Evolutionary conservation across 1,140 invertebrate genomes (phyloP).

Genomic region (Bradysia coprophila): DNA sequence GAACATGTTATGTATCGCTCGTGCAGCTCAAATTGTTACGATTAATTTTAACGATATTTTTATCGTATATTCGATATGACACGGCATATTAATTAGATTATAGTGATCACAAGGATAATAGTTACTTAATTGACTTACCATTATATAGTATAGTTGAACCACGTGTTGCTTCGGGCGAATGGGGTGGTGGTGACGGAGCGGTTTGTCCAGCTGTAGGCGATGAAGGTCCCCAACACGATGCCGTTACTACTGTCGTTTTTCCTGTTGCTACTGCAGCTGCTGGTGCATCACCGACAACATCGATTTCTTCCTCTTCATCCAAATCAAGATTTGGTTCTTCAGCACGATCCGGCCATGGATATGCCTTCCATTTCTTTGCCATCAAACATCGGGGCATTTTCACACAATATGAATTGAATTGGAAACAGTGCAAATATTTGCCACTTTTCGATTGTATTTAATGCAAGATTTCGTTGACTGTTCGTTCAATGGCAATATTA

Average conservation of each 20-base stretch:
- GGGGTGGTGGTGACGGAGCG: constrained; percentile 49
- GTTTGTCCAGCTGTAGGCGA: constrained; percentile 52
- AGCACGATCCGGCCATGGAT: constrained; percentile 52
- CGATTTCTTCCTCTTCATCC: constrained; percentile 56
- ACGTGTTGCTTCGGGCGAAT: constrained; percentile 29
- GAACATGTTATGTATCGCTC: too few species aligned
- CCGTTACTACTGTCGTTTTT: constrained; percentile 8
- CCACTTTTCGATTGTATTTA: background rate
- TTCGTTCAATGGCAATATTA: background rate
- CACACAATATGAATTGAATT: background rate
- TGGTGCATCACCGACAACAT: constrained; percentile 54
- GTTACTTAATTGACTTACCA: constrained; percentile 36
- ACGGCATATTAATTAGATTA: too few species aligned
- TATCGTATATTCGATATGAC: too few species aligned
- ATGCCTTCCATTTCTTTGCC: constrained; percentile 81
- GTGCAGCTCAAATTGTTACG: too few species aligned
- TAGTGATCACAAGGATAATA: too few species aligned
- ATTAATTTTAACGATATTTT: too few species aligned
- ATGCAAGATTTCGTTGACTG: background rate
- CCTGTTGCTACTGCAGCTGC: constrained; percentile 23
- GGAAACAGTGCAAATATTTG: too few species aligned
- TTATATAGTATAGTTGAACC: constrained; percentile 40
- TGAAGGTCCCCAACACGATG: constrained; percentile 46
- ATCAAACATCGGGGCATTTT: constrained; percentile 70
- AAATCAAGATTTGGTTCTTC: constrained; percentile 24